Conservation (phyloP, 2,797 vertebrate genomes). For the Morus bassanus region DNA sequence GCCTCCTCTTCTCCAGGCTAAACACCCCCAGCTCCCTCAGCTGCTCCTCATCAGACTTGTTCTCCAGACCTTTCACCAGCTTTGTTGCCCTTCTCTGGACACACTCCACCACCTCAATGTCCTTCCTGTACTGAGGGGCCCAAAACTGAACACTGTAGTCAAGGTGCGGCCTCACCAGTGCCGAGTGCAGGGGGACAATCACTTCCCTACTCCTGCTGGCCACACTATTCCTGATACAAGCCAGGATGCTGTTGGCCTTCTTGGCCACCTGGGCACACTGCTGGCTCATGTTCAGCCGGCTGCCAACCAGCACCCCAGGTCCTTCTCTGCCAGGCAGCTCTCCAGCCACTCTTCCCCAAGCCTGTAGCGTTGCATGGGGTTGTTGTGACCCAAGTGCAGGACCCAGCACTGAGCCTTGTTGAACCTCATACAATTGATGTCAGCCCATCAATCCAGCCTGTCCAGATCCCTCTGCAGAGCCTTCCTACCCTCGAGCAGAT, state of each 20-base stretch:
- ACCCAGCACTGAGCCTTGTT: not conserved
- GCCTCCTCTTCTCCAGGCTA: not conserved
- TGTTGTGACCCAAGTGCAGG: not conserved
- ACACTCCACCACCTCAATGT: not conserved
- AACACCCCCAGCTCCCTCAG: not conserved
- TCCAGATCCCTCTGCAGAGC: not conserved
- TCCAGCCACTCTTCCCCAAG: not conserved
- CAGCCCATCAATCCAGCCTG: not conserved
- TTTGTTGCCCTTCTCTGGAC: not conserved
- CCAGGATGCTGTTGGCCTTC: not conserved
- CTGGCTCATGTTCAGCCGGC: not conserved
- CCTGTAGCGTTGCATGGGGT: not conserved
- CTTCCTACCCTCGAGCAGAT: not conserved
- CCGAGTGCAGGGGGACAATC: not conserved
- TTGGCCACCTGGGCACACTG: fast-evolving
- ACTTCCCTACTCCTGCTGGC: not conserved
- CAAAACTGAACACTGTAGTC: not conserved
- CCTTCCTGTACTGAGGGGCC: not conserved
- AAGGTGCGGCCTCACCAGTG: not conserved
- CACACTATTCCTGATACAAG: not conserved
- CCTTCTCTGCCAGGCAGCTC: not conserved
- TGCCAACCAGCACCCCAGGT: fast-evolving
- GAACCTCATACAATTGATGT: fast-evolving
- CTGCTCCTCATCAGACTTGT: not conserved
- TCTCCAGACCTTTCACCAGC: not conserved